Conservation (phyloP, 2,113 vertebrate genomes). For the Scortum barcoo region DNA sequence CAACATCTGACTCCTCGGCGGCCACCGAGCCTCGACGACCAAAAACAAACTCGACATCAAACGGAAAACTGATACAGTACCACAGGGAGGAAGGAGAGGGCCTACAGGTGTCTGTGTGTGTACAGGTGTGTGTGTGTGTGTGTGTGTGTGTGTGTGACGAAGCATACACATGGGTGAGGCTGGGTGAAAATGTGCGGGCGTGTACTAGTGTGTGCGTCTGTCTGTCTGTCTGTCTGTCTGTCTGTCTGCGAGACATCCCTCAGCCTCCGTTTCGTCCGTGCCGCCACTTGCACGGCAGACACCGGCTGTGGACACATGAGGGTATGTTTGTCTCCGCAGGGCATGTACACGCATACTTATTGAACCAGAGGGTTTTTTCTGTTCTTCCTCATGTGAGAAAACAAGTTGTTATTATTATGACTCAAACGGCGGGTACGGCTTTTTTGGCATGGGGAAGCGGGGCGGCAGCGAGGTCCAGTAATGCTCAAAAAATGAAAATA, state of each 20-base stretch:
- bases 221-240: no score
- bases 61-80: slow-evolving; percentile 67
- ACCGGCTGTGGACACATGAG: slow-evolving; percentile 44
- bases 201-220: slow-evolving; percentile 24
- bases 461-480: slow-evolving; percentile 35
- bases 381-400: slow-evolving; percentile 53
- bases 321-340: slow-evolving; percentile 40
- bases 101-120: slow-evolving; percentile 63
- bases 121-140: slow-evolving; percentile 52
- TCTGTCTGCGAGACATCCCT: slow-evolving; percentile 5
- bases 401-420: slow-evolving; percentile 67
- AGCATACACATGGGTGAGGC: not conserved
- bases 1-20: slow-evolving; percentile 44
- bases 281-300: slow-evolving; percentile 39
- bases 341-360: slow-evolving; percentile 26
- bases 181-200: slow-evolving; percentile 14
- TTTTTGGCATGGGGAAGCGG: slow-evolving; percentile 58
- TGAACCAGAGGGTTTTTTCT: slow-evolving; percentile 26
- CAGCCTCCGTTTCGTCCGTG: slow-evolving; percentile 21
- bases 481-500: slow-evolving; percentile 66
- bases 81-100: not conserved
- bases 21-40: slow-evolving; percentile 42
- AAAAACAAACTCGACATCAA: slow-evolving; percentile 68
- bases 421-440: slow-evolving; percentile 54
- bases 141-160: slow-evolving; percentile 28